These are phyloP conservation scores for Axea sp. DNA, from an alignment of 2,888 invertebrate species.

Conservation along the genomic window DNA sequence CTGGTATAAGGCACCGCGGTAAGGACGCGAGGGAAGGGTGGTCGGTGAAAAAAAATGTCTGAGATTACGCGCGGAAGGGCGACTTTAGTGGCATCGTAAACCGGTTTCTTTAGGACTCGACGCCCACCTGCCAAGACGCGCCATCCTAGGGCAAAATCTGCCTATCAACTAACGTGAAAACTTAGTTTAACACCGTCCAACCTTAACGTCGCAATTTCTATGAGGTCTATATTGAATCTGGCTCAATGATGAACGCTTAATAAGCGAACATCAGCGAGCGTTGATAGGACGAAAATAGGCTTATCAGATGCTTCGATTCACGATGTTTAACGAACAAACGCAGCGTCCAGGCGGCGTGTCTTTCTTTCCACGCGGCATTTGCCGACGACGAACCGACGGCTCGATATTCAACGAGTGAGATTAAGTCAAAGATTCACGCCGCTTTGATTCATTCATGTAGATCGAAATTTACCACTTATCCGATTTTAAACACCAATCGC, in stretches of 20 bases:
- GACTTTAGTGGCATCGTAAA: conserved; percentile 78
- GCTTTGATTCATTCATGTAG: too few species aligned
- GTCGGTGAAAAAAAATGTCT: conserved; percentile 69
- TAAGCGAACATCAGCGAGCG: conserved; percentile 10
- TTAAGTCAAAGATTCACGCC: too few species aligned
- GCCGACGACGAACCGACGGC: too few species aligned
- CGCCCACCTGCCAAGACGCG: conserved; percentile 67
- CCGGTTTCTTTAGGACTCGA: conserved; percentile 76
- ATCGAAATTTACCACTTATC: too few species aligned
- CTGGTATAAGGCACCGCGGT: conserved; percentile 41
- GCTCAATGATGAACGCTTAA: conserved; percentile 15
- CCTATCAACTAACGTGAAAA: conserved; percentile 76
- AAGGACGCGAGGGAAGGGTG: conserved; percentile 66
- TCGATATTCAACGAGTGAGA: too few species aligned
- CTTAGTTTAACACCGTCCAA: conserved; percentile 65
- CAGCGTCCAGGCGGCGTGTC: too few species aligned
- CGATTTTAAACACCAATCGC: too few species aligned
- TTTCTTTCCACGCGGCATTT: too few species aligned
- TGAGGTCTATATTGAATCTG: conserved; percentile 47
- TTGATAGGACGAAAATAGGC: neutral
- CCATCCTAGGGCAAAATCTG: conserved; percentile 76
- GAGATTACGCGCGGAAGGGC: conserved; percentile 75
- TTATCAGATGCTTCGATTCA: too few species aligned
- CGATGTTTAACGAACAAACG: too few species aligned
- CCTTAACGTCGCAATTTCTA: conserved; percentile 28